Evolutionary conservation across 2,113 vertebrate species (phyloP).

Genomic region (Planiliza haematocheilus): DNA sequence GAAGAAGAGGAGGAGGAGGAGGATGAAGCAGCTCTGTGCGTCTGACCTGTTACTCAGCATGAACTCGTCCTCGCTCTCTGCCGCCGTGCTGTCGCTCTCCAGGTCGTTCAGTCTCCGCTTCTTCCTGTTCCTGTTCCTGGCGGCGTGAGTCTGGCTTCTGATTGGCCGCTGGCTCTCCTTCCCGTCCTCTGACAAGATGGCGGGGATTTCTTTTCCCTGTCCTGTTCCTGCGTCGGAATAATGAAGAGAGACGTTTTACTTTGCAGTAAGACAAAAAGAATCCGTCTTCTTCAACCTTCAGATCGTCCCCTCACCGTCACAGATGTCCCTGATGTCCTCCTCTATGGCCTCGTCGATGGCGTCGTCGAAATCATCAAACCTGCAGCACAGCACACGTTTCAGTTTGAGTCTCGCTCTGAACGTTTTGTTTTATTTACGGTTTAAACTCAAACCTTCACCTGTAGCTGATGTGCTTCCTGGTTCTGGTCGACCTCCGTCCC

Average conservation of each 20-base stretch:
- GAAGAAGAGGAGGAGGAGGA: neutral
- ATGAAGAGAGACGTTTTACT: too few species aligned
- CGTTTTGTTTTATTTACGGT: too few species aligned
- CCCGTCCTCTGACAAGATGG: constrained; percentile 87
- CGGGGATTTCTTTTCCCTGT: constrained; percentile 86
- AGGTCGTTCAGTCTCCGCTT: constrained; percentile 94
- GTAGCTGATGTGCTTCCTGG: constrained; percentile 96
- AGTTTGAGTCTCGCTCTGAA: too few species aligned
- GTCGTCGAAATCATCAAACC: constrained; percentile 99
- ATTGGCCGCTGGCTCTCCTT: constrained; percentile 89
- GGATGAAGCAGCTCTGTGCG: neutral
- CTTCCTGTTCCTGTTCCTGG: constrained; percentile 88
- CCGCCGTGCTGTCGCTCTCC: constrained; percentile 94
- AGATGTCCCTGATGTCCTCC: constrained; percentile 92
- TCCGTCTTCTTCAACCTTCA: neutral
- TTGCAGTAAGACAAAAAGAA: too few species aligned
- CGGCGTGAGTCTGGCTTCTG: constrained; percentile 79
- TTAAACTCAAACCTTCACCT: too few species aligned
- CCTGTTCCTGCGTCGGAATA: constrained; percentile 77
- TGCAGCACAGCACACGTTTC: constrained; percentile 34
- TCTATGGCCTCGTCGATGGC: constrained; percentile 99
- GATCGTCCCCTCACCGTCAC: constrained; percentile 85
- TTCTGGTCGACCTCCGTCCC: constrained; percentile 93
- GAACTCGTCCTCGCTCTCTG: constrained; percentile 97
- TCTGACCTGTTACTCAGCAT: constrained; percentile 93